These are phyloP conservation scores for Columba livia DNA, from an alignment of 2,113 vertebrate species.

Conservation along the genomic window DNA sequence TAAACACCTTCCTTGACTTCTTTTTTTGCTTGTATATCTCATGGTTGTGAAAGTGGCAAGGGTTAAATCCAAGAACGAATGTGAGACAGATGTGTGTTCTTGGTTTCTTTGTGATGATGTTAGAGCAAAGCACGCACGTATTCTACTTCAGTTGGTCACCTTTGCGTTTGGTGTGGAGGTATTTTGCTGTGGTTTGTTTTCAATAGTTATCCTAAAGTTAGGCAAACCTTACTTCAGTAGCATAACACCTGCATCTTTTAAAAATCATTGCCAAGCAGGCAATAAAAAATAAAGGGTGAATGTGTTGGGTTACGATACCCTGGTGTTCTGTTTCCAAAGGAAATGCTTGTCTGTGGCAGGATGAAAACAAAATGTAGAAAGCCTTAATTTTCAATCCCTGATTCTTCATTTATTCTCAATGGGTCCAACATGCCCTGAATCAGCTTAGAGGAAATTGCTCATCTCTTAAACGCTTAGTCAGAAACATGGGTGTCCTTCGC, in stretches of 20 bases:
- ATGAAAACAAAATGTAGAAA: not conserved
- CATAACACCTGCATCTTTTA: not conserved
- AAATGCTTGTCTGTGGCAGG: not conserved
- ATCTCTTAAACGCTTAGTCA: not conserved
- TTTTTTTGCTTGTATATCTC: not conserved
- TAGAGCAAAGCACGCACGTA: not conserved
- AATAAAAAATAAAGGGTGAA: not conserved
- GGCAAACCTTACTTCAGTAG: not conserved
- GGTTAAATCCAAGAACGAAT: not conserved
- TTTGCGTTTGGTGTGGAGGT: not conserved
- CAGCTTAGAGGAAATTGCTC: not conserved
- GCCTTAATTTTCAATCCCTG: not conserved
- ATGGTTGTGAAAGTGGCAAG: not conserved
- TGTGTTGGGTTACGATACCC: not conserved
- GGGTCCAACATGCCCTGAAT: not conserved
- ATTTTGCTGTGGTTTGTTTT: not conserved
- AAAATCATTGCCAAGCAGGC: not conserved
- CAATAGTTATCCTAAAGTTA: not conserved
- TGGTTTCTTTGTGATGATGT: not conserved
- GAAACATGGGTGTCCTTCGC: not conserved
- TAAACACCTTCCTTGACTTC: not conserved
- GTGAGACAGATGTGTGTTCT: not conserved
- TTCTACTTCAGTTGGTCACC: not conserved
- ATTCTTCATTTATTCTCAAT: not conserved
- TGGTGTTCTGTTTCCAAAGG: not conserved